Base-by-base conservation (phyloP, 2,113 vertebrate genomes). In the Spermophilus dauricus region DNA sequence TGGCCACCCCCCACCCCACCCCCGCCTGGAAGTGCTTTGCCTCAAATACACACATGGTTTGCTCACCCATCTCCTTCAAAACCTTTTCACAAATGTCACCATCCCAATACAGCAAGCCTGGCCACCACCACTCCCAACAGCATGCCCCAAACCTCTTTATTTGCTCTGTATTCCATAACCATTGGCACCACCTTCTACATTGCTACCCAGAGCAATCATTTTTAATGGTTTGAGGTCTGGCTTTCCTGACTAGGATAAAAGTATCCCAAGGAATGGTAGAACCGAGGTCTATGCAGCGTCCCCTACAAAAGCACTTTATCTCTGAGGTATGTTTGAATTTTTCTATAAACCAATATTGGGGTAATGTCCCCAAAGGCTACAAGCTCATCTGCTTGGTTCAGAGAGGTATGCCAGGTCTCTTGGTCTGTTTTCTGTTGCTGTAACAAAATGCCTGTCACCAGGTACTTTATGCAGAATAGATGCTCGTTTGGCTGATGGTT, bases 171-270 rank as follows among this genome's bases (percentile, higher is more conserved):
- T 26, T 48, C 63, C 89, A 45, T 0, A 56, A 63, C 14, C 69
- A 8, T 10, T 32, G 24, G 39, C 32, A 37, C 65, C 28, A 37
- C 58, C 28, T 80, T 65, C 86, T n/a, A 65, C 13, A 32, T 34
- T 4, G 13, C n/a, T 10, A n/a, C 26, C 3, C 37, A 32, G 26
- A 26, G 24, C 8, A 51, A 51, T 30, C 7, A 45, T 48, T 45
- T 56, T 51, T 92, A n/a, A 2, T n/a, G 30, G 32, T 69, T 86
- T 77, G 13, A 48, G 61, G 1, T 56, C 63, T 82, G 34, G 37
- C 34, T 96, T 97, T 69, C 17, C 53, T 42, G 70, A 61, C 22
- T 16, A 85, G 34, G 88, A 93, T 24, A 56, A 86, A 91, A 37
- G 30, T 22, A 34, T 28, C 13, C 9, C 26, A 13, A 56, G 39